These are phyloP conservation scores for Zosterops borbonicus DNA, from an alignment of 2,113 vertebrate genomes.

Conservation along the genomic window DNA sequence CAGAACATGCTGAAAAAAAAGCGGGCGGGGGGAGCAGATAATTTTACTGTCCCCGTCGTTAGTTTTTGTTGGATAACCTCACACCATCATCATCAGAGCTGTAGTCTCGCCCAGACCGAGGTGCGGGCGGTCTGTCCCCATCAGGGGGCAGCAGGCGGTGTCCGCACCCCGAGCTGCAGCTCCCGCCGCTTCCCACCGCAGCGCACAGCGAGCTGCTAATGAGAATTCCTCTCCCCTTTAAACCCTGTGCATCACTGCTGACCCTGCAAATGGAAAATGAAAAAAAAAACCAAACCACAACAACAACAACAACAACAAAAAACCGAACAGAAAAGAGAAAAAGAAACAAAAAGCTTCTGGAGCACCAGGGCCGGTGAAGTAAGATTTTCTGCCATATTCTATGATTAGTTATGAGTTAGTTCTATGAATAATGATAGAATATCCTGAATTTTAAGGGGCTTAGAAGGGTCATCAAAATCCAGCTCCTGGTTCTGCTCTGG, in stretches of 20 bases:
- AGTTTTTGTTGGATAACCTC: background rate
- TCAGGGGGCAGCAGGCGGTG: background rate
- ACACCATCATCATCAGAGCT: background rate
- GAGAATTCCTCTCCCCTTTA: background rate
- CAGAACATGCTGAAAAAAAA: background rate
- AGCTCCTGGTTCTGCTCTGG: background rate
- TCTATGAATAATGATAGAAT: background rate
- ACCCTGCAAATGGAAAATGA: background rate
- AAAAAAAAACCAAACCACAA: no score
- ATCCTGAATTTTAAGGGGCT: background rate
- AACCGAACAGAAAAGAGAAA: background rate
- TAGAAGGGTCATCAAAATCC: background rate
- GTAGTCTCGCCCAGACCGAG: fast-evolving
- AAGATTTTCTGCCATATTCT: background rate
- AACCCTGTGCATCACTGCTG: fast-evolving
- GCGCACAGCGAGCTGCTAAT: fast-evolving
- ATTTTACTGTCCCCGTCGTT: background rate
- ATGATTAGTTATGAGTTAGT: background rate
- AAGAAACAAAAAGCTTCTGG: background rate
- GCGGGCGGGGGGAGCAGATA: fast-evolving
- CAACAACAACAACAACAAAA: no score
- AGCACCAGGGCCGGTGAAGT: background rate
- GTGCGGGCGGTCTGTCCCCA: fast-evolving
- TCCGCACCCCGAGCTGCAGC: fast-evolving
- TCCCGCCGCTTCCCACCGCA: fast-evolving